Evolutionary conservation across 2,113 vertebrate species (phyloP), one percentile per base, ranked within the genome.

Genomic region (Hydropotes inermis): DNA sequence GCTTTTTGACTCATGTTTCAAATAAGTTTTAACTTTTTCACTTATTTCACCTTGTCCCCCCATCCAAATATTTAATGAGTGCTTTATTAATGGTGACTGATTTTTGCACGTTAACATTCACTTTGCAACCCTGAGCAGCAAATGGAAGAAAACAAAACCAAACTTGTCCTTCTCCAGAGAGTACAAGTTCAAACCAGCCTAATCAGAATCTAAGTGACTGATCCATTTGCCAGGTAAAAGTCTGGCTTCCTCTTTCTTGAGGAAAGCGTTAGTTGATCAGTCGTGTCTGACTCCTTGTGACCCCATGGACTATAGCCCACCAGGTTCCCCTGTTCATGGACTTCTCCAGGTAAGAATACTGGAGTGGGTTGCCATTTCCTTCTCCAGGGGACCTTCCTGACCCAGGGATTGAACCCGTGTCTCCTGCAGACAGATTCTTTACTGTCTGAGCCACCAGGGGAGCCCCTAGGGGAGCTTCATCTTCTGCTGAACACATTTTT

Each of bases 301-400:
- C 5, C n/a, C 67, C n/a, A 39, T 0, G 10, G 67, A 70, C n/a
- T 23, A 12, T 23, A 70, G 67, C n/a, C n/a, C 67, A 70, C 10
- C n/a, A 70, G 10, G 10, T 23, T 70, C 10, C 67, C 19, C 19
- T 70, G n/a, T 12, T 1, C n/a, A 23, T 39, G n/a, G 67, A 39
- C 10, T 23, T 70, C 19, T 23, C 67, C 67, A 23, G 19, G 67
- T 1, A 70, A 70, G n/a, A 70, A 70, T 70, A 0, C 1, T 70
- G 67, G 67, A 39, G 19, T 70, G 19, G 10, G n/a, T 70, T 3
- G 67, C 67, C n/a, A 23, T 70, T 70, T n/a, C 21, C 11, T 39
- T 70, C n/a, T 70, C n/a, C n/a, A 70, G 5, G 67, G n/a, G 19
- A 39, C 21, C n/a, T 70, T 39, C n/a, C n/a, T 0, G 0, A 23